Percentiles rank a stretch among this genome's conserved stretches.
Conservation (phyloP, 2,888 invertebrate species). For the Furcula furcula region DNA sequence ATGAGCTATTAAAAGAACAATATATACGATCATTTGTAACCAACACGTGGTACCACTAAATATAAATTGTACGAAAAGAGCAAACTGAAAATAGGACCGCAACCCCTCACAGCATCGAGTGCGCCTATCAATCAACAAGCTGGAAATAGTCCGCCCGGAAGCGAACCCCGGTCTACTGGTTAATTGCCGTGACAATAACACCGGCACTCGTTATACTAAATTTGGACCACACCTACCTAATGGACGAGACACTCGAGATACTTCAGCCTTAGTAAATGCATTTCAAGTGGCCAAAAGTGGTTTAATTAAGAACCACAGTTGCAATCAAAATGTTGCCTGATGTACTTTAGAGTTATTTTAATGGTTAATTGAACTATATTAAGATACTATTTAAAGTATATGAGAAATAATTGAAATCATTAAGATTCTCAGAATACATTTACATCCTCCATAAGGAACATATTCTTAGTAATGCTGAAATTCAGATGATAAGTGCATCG, state of each 20-base stretch:
- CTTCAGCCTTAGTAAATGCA: slow-evolving; percentile 10
- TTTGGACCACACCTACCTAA: slow-evolving; percentile 52
- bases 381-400: too few relatives aligned
- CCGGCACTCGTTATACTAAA: slow-evolving; percentile 54
- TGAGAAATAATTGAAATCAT: too few relatives aligned
- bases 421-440: too few relatives aligned
- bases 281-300: slow-evolving; percentile 13
- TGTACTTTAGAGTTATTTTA: too few relatives aligned
- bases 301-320: background rate
- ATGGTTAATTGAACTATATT: too few relatives aligned
- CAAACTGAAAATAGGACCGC: slow-evolving; percentile 34
- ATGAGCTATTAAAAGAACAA: too few relatives aligned
- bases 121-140: slow-evolving; percentile 48
- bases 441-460: too few relatives aligned
- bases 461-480: too few relatives aligned
- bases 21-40: background rate
- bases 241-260: slow-evolving; percentile 30
- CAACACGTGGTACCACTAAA: slow-evolving; percentile 1
- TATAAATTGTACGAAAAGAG: slow-evolving; percentile 13
- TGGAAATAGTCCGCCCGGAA: slow-evolving; percentile 60
- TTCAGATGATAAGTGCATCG: too few relatives aligned
- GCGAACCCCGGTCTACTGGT: slow-evolving; percentile 37
- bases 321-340: background rate
- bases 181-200: slow-evolving; percentile 65
- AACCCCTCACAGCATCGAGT: slow-evolving; percentile 31